These are phyloP conservation scores for Colossoma macropomum DNA, from an alignment of 2,113 vertebrate species.

Conservation along the genomic window DNA sequence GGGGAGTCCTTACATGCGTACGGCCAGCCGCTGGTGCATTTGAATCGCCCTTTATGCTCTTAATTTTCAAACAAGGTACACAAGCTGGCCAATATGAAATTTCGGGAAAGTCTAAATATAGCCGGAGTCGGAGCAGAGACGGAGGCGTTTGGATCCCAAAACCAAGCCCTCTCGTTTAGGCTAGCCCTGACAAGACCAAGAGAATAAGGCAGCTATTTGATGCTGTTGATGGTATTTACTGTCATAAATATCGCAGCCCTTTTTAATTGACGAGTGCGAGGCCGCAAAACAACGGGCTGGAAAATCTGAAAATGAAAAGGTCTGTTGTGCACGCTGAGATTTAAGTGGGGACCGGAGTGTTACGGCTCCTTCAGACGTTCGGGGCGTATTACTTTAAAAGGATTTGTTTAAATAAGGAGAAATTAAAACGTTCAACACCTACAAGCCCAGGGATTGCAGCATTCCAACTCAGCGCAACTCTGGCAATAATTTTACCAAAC, in stretches of 20 bases:
- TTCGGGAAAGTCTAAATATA: conserved; percentile 65
- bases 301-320: conserved; percentile 50
- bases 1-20: conserved; percentile 6
- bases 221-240: conserved; percentile 43
- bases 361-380: conserved; percentile 23
- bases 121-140: conserved; percentile 28
- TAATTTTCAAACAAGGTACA: conserved; percentile 73
- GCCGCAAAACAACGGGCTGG: conserved; percentile 38
- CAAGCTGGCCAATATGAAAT: conserved; percentile 62
- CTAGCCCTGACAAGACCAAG: conserved; percentile 24
- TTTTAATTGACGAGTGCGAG: conserved; percentile 42
- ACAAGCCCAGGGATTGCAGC: conserved; percentile 4
- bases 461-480: conserved; percentile 3
- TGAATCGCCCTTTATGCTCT: conserved; percentile 66
- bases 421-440: conserved; percentile 36
- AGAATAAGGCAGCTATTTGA: conserved; percentile 52
- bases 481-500: conserved; percentile 37
- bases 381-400: conserved; percentile 25
- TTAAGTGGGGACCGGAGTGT: conserved; percentile 21
- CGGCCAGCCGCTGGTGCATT: conserved; percentile 46
- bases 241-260: conserved; percentile 49
- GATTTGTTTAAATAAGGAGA: conserved; percentile 38
- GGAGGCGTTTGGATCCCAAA: conserved; percentile 6
- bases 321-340: conserved; percentile 30
- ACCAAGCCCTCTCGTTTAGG: conserved; percentile 10